Percentiles rank a stretch among this genome's conserved stretches.
phyloP scores from a whole-genome alignment of 2,113 vertebrate species.

The Helogale parvula region DNA sequence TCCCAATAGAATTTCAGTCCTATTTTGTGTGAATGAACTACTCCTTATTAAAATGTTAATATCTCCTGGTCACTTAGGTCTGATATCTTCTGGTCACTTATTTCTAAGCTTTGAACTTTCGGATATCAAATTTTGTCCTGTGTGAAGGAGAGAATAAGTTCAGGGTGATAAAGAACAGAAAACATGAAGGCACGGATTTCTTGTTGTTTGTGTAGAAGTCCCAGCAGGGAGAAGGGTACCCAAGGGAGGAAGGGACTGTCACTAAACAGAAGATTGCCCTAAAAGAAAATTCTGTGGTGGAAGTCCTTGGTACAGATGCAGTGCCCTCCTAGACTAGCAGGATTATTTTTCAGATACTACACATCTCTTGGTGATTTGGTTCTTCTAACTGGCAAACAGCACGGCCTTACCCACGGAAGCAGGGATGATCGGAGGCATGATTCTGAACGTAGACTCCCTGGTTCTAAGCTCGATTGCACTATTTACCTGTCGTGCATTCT shows the following conservation, averaged over 20 bases:
- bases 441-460: background rate
- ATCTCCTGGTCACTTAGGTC: background rate
- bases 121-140: background rate
- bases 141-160: background rate
- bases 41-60: constrained; percentile 61
- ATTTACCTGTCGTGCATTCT: background rate
- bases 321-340: background rate
- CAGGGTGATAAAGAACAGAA: background rate
- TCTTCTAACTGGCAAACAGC: background rate
- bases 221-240: too few relatives aligned
- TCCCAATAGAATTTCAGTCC: background rate
- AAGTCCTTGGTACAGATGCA: background rate
- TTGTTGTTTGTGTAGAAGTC: background rate
- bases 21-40: background rate
- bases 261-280: background rate
- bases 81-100: background rate
- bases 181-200: background rate
- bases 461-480: too few relatives aligned
- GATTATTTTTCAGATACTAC: background rate
- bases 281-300: background rate
- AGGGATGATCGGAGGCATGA: background rate
- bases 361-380: background rate
- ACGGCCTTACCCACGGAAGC: background rate
- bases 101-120: constrained; percentile 15
- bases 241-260: background rate